phyloP scores from a whole-genome alignment of 2,888 invertebrate genomes.

The Gari tellinella region DNA sequence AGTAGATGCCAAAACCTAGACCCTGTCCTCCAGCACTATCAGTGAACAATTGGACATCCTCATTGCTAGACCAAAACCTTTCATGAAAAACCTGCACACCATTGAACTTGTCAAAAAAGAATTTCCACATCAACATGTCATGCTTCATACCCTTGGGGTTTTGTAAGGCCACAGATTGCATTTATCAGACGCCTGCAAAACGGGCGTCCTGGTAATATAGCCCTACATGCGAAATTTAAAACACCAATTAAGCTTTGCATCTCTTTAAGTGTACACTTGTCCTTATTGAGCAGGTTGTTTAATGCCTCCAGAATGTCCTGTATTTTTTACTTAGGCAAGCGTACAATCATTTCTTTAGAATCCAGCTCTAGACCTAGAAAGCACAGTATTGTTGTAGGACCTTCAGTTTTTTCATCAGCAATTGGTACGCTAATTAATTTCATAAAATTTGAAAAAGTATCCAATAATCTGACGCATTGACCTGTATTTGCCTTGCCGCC shows the following conservation, averaged over 20 bases:
- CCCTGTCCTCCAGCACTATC: no score
- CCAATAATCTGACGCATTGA: not conserved
- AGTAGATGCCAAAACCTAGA: slow-evolving; percentile 30
- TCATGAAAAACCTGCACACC: slow-evolving; percentile 44
- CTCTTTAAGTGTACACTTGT: not conserved
- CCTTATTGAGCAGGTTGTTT: not conserved
- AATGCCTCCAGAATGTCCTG: not conserved
- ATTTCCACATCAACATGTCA: no score
- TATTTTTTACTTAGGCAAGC: not conserved
- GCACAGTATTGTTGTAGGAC: slow-evolving; percentile 1
- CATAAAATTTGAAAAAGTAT: not conserved
- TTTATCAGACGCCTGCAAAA: slow-evolving; percentile 11
- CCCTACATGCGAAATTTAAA: slow-evolving; percentile 3
- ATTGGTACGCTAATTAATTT: slow-evolving; percentile 1
- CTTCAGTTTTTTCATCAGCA: slow-evolving; percentile 18
- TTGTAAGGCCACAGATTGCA: slow-evolving; percentile 3
- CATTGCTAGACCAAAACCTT: slow-evolving; percentile 32
- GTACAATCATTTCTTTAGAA: not conserved
- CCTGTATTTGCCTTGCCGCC: slow-evolving; percentile 1
- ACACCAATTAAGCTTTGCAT: slow-evolving; percentile 4
- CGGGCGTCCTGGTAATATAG: slow-evolving; percentile 7
- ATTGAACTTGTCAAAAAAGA: no score
- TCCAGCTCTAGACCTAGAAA: slow-evolving; percentile 16
- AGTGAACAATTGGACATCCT: slow-evolving; percentile 32
- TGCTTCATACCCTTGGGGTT: slow-evolving; percentile 7